phyloP scores from a whole-genome alignment of 2,797 vertebrate species.

The Acestrorhynchus altus region DNA sequence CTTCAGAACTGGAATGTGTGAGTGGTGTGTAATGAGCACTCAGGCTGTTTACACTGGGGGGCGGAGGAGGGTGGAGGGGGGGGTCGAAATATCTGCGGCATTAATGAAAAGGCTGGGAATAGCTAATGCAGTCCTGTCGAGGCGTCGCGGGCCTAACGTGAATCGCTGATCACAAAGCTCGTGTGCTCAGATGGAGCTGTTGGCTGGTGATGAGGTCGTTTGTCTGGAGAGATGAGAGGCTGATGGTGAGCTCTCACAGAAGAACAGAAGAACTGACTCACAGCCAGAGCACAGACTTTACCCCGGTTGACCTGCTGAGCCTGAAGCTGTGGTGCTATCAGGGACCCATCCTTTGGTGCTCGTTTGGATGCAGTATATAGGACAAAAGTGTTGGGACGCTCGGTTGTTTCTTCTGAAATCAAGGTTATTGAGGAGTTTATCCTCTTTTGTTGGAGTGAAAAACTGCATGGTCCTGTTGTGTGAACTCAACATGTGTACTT shows the following conservation, averaged over 20 bases:
- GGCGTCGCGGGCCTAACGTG: neutral
- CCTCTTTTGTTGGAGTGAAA: no score
- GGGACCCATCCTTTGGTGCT: no score
- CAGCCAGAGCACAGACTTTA: no score
- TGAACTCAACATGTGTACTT: no score
- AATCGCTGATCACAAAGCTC: neutral
- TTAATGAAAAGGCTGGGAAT: conserved; percentile 37
- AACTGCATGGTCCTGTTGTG: no score
- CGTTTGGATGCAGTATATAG: no score
- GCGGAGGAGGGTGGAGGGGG: neutral
- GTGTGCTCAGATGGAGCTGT: conserved; percentile 16
- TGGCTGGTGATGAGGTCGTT: neutral
- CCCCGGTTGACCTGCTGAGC: no score
- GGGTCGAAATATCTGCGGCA: neutral
- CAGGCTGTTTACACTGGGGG: conserved; percentile 37
- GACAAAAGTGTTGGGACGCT: no score
- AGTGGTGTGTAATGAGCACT: conserved; percentile 37
- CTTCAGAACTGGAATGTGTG: conserved; percentile 46
- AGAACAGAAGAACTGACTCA: neutral
- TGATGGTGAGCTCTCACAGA: neutral
- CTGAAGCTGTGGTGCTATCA: no score
- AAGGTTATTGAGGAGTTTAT: no score
- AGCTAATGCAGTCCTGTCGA: neutral
- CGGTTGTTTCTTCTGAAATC: no score
- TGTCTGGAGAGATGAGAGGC: neutral